Evolutionary conservation across 2,797 vertebrate genomes (phyloP), one percentile per base, ranked within the genome.

Genomic region (Scomberomorus guttatus): DNA sequence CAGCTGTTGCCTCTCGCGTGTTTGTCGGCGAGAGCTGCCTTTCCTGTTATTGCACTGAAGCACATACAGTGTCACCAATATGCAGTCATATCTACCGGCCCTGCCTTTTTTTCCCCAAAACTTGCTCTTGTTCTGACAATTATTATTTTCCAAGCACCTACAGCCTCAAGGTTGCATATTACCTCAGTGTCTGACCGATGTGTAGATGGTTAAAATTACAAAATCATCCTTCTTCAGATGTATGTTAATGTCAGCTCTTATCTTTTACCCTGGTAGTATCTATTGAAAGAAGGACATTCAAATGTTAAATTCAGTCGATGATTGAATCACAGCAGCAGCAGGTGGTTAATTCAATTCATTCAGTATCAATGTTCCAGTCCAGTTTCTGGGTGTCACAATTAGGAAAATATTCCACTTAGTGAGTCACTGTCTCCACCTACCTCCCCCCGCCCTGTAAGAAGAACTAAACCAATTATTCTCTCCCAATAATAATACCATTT

Each of bases 311-410:
- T 57, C 14, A 56, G 18, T 18, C 24, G 11, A 29, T 56, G 78
- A 71, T 58, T 75, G 52, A 85, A 79, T 80, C 71, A 60, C 71
- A 62, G 58, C 64, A 77, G 73, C 80, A 77, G 60, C 80, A 79
- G 80, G 77, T 83, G 83, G 84, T 51, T 81, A 62, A 83, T 81
- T 79, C 27, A 72, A 18, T 90, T 75, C 3, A 54, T 77, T 65
- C 18, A 68, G 27, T 71, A 39, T 82, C 69, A 63, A 39, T 80
- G 72, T 83, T 84, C 63, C 72, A 50, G 55, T 73, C 2, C 11
- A 70, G 59, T 80, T 52, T 51, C 77, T 61, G 60, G 10, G 58
- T 6, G 24, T 17, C 51, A 67, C 48, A 54, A 71, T 70, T 32
- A 72, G 27, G 37, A 63, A 77, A 80, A 70, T 75, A 32, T 81